These are phyloP conservation scores for Diarsia rubi DNA, from an alignment of 2,888 invertebrate genomes.

Conservation along the genomic window DNA sequence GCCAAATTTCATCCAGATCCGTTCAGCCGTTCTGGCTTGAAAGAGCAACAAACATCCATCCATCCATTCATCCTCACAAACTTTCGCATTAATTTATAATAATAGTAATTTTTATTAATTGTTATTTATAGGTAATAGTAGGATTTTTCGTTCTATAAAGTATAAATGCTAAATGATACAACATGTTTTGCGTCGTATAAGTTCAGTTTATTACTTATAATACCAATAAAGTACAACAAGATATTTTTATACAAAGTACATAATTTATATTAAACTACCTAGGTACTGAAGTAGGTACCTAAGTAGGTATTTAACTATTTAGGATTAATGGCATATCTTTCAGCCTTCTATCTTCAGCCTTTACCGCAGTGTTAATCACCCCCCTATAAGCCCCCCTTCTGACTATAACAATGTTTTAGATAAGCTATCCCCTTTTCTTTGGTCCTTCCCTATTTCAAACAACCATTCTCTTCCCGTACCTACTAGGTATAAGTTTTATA, in stretches of 20 bases:
- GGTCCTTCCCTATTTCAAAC: no score
- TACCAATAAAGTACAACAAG: neutral
- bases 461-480: no score
- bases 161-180: neutral
- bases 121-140: no score
- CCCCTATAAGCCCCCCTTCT: no score
- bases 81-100: no score
- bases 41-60: no score
- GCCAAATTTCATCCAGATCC: no score
- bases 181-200: neutral
- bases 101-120: no score
- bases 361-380: neutral
- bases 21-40: no score
- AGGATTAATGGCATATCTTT: neutral
- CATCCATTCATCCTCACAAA: no score
- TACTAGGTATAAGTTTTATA: no score
- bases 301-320: no score
- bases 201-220: neutral
- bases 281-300: neutral
- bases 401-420: neutral
- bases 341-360: neutral
- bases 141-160: neutral
- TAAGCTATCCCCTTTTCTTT: neutral
- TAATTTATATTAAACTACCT: neutral
- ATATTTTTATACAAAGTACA: neutral